Evolutionary conservation across 2,888 invertebrate species (phyloP).

Genomic region (Nowickia ferox): DNA sequence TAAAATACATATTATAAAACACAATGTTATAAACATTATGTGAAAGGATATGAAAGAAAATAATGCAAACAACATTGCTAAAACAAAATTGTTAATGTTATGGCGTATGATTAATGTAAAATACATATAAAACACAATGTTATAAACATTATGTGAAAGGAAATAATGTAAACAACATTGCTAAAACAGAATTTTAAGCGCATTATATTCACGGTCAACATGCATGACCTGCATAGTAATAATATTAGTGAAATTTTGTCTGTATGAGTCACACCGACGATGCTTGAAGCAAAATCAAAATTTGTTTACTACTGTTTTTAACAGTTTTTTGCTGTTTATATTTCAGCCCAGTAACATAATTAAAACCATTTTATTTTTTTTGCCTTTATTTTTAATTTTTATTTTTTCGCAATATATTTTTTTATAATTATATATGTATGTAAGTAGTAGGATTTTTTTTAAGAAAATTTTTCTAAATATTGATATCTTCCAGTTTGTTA

Average conservation of each 20-base stretch:
- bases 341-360: not conserved
- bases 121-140: not conserved
- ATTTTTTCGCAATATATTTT: slow-evolving; percentile 38
- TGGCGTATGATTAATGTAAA: too few species aligned
- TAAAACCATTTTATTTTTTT: slow-evolving; percentile 24
- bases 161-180: not conserved
- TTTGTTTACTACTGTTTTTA: too few species aligned
- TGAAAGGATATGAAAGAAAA: slow-evolving; percentile 3
- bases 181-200: not conserved
- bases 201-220: too few species aligned
- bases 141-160: slow-evolving; percentile 37
- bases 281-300: too few species aligned
- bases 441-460: slow-evolving; percentile 30
- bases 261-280: too few species aligned
- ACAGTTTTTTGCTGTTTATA: too few species aligned
- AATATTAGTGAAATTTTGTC: too few species aligned
- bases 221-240: too few species aligned
- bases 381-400: slow-evolving; percentile 43
- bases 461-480: slow-evolving; percentile 67
- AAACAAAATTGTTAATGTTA: too few species aligned
- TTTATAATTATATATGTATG: slow-evolving; percentile 13
- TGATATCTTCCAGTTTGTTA: slow-evolving; percentile 26
- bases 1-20: not conserved
- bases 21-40: slow-evolving; percentile 30
- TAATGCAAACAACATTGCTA: not conserved